phyloP scores from a whole-genome alignment of 2,888 invertebrate species.

The Lycia hirtaria region DNA sequence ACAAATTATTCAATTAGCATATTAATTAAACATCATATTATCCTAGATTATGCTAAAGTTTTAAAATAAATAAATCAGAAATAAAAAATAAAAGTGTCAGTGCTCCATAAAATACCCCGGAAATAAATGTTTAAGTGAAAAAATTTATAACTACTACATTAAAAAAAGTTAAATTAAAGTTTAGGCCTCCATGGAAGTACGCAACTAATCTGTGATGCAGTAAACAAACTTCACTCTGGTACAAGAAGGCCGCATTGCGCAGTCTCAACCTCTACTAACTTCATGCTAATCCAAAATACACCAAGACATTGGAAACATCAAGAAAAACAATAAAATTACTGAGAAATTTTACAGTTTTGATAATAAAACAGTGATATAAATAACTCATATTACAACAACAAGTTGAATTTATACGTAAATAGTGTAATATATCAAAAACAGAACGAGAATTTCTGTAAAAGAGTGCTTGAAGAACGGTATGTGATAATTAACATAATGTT shows the following conservation, averaged over 20 bases:
- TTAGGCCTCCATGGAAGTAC: constrained; percentile 3
- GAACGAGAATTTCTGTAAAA: background rate
- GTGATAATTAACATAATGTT: too few species aligned
- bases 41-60: too few species aligned
- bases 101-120: background rate
- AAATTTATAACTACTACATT: too few species aligned
- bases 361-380: constrained; percentile 28
- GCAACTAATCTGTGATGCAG: constrained; percentile 47
- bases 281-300: constrained; percentile 56
- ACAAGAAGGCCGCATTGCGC: constrained; percentile 68
- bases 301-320: constrained; percentile 40
- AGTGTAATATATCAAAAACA: background rate
- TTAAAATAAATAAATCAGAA: too few species aligned
- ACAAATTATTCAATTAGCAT: too few species aligned
- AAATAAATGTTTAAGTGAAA: too few species aligned
- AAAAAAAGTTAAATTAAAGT: too few species aligned
- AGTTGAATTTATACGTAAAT: background rate
- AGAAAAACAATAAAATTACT: constrained; percentile 38
- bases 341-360: constrained; percentile 34
- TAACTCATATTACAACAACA: background rate
- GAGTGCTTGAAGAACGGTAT: background rate
- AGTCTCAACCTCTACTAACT: constrained; percentile 49
- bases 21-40: too few species aligned
- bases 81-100: background rate
- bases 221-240: constrained; percentile 57